Evolutionary conservation across 2,888 invertebrate species (phyloP), one percentile per base, ranked within the genome.

Genomic region (Lumbricus terrestris): DNA sequence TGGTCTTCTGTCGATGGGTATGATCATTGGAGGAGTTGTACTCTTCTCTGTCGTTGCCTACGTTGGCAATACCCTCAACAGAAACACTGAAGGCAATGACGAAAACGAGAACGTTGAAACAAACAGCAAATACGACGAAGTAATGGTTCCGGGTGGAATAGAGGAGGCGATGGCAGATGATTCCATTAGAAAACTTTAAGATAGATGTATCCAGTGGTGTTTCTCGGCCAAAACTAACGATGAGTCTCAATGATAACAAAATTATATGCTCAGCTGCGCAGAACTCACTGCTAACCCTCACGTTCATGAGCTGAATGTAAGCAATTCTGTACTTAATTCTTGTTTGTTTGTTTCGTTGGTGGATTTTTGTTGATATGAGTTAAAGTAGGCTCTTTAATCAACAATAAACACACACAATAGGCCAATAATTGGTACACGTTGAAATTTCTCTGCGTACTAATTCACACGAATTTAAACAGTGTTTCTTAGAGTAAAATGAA

Each of bases 11-110:
- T 91, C 91, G 0, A 54, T 89, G 29, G 89, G 47, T 0, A 82
- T 91, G 88, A 91, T 92, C 15, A 35, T 89, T 33, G 90, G 35
- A 5, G 91, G 92, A 8, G n/a, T 90, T 23, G 85, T 40, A 0
- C 34, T 92, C 38, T 92, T 92, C 83, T n/a, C 40, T 13, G 38
- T 89, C 82, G 37, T 91, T 33, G 90, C 91, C 34, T 89, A 89
- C n/a, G n/a, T 89, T n/a, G 91, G 91, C 6, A 33, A 89, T n/a
- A 23, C 15, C n/a, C 16, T 90, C 16, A 88, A 69, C 33, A 29
- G 40, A 35, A 34, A 23, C 40, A 37, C 34, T n/a, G 69, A n/a
- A 89, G 6, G 37, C 54, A 37, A 47, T 34, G 40, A 88, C 33
- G 29, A 8, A 18, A 38, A 34, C 38, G 23, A 38, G 18, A 42